Base-by-base conservation (phyloP, 1,140 invertebrate genomes). In the Lordiphosa mommai region DNA sequence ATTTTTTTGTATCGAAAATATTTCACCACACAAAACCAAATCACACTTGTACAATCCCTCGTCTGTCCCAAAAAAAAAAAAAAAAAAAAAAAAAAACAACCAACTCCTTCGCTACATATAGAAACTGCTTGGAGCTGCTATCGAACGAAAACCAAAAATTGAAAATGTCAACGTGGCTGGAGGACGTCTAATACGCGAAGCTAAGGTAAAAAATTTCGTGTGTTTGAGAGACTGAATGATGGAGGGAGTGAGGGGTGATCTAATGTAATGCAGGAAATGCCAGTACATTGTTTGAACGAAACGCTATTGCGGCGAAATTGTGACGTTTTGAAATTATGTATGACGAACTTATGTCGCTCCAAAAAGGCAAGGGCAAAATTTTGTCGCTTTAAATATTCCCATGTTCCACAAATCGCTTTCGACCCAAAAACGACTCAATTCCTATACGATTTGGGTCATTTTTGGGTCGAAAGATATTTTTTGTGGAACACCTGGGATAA, bases 111-210 rank as follows among this genome's bases (percentile, higher is more conserved):
- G 55, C 49, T 43, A 64, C 37, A 65, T 50, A 76, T 76, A 98
- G 97, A 95, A 93, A 86, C 92, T 98, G 86, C 94, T 98, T 88
- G 96, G 96, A 84, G 93, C 92, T 88, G 94, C 98, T 59, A 93
- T 96, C 74, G 96, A 98, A 89, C 93, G 95, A 84, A 96, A 95
- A 68, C 94, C 95, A 73, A 94, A 95, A 86, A 97, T 99, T 84
- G 98, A 99, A 91, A 94, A 96, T 87, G 96, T 98, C 74, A 99
- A 99, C 90, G 92, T 95, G 67, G 95, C 96, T 87, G 98, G 98
- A 72, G 97, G 97, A 86, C 93, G 97, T 89, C 96, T 97, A 89
- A 98, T 99, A 82, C 92, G 97, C 66, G 98, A 99, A 92, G 97
- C 97, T 66, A 99, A 98, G 96, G 97, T 99, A 96, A 93, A 84